Percentiles rank a stretch among this genome's conserved stretches.
Conservation (phyloP, 2,797 vertebrate genomes). For the Falco naumanni region DNA sequence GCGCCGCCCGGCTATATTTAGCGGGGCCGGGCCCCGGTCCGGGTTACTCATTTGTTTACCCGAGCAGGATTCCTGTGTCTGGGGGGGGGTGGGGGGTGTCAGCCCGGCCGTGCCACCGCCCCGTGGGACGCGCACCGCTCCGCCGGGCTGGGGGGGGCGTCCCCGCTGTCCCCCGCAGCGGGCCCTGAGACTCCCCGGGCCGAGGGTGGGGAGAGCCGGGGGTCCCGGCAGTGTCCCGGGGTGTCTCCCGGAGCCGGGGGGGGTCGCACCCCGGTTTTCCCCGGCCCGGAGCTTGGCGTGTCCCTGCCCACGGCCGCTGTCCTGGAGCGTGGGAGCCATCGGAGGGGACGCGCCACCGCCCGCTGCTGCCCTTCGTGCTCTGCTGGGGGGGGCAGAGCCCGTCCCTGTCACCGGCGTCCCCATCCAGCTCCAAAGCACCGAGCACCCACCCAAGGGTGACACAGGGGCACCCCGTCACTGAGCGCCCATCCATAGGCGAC, state of each 20-base stretch:
- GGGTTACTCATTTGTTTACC: slow-evolving; percentile 41
- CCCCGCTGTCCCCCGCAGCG: background rate
- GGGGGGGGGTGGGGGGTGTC: background rate
- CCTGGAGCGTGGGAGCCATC: rapidly evolving
- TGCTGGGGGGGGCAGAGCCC: background rate
- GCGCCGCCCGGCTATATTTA: too few relatives aligned
- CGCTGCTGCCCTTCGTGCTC: background rate
- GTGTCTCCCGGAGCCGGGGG: too few relatives aligned
- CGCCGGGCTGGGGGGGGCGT: rapidly evolving
- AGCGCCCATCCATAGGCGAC: too few relatives aligned
- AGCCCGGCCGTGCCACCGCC: background rate
- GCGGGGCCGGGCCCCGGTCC: too few relatives aligned
- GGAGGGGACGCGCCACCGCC: rapidly evolving
- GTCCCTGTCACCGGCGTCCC: background rate
- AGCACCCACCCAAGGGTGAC: rapidly evolving
- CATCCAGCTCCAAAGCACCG: background rate
- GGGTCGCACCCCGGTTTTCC: background rate
- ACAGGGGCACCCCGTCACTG: too few relatives aligned
- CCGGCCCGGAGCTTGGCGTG: background rate
- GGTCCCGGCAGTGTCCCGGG: rapidly evolving
- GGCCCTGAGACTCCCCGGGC: too few relatives aligned
- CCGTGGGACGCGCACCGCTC: background rate
- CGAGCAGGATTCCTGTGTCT: background rate
- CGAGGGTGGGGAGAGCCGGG: too few relatives aligned
- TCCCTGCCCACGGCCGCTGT: background rate